phyloP scores from a whole-genome alignment of 2,888 invertebrate genomes.

The Sarcophaga caerulescens region DNA sequence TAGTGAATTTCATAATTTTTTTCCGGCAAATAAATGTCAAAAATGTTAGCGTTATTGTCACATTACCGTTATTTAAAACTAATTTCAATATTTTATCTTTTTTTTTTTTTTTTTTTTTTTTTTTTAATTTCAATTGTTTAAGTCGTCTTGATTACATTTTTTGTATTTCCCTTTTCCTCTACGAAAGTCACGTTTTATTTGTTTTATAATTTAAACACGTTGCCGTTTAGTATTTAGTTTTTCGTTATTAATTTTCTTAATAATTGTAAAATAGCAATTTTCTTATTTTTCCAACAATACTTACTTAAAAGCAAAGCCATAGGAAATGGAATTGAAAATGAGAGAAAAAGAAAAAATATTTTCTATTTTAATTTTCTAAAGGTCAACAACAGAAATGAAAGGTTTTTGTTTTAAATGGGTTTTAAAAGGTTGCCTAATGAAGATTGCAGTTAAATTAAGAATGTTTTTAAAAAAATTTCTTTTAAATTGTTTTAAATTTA shows the following conservation, averaged over 20 bases:
- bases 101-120: background rate
- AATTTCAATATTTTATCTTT: background rate
- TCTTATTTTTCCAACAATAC: background rate
- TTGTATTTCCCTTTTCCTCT: background rate
- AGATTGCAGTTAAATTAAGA: background rate
- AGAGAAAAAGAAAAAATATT: background rate
- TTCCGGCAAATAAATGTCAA: too few species aligned
- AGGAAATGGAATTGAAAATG: background rate
- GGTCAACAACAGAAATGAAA: background rate
- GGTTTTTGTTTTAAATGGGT: too few species aligned
- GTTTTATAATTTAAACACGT: background rate
- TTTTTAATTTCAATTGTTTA: background rate
- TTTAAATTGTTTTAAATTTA: too few species aligned
- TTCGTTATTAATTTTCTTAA: background rate
- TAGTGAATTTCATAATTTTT: too few species aligned
- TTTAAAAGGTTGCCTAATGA: background rate
- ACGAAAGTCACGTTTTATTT: background rate
- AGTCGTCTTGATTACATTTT: background rate
- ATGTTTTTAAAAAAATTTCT: too few species aligned
- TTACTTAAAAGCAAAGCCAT: background rate
- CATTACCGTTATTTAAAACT: too few species aligned
- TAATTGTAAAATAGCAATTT: background rate
- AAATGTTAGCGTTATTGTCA: too few species aligned
- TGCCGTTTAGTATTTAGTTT: background rate
- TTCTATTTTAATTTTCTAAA: background rate